Percentiles rank a stretch among this genome's conserved stretches.
Evolutionary conservation across 2,888 invertebrate species (phyloP).

Genomic region (Conops quadrifasciatus): DNA sequence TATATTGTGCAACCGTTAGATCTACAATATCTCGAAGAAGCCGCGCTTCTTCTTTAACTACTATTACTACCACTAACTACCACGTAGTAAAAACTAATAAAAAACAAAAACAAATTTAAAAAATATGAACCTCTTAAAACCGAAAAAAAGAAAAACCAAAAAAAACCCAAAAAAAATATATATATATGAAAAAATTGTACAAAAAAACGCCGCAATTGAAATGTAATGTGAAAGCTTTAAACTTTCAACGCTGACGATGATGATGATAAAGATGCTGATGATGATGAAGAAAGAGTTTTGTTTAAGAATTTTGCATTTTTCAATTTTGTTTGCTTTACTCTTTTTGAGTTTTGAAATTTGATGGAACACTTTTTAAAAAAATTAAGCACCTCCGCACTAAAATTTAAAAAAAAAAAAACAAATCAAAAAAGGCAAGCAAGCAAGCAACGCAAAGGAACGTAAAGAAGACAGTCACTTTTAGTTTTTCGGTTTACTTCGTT

Average conservation of each 20-base stretch:
- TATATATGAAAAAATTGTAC: conserved; percentile 9
- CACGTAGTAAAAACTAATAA: conserved; percentile 1
- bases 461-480: conserved; percentile 11
- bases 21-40: conserved; percentile 33
- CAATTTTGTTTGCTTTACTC: conserved; percentile 20
- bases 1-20: conserved; percentile 27
- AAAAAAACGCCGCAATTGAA: neutral
- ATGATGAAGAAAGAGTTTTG: too few species aligned
- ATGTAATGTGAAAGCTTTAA: conserved; percentile 13
- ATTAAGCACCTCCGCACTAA: too few species aligned
- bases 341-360: too few species aligned
- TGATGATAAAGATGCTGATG: too few species aligned
- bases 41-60: conserved; percentile 40
- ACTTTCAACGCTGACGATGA: conserved; percentile 21
- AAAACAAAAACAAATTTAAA: too few species aligned
- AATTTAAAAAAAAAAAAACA: too few species aligned
- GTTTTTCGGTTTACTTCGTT: neutral
- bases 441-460: neutral
- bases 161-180: too few species aligned
- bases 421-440: neutral
- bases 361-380: too few species aligned
- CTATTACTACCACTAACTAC: conserved; percentile 32
- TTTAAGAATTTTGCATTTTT: conserved; percentile 63
- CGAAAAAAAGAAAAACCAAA: too few species aligned
- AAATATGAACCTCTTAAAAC: too few species aligned